These are phyloP conservation scores for Hemibagrus guttatus DNA, from an alignment of 2,797 vertebrate species.

Conservation along the genomic window DNA sequence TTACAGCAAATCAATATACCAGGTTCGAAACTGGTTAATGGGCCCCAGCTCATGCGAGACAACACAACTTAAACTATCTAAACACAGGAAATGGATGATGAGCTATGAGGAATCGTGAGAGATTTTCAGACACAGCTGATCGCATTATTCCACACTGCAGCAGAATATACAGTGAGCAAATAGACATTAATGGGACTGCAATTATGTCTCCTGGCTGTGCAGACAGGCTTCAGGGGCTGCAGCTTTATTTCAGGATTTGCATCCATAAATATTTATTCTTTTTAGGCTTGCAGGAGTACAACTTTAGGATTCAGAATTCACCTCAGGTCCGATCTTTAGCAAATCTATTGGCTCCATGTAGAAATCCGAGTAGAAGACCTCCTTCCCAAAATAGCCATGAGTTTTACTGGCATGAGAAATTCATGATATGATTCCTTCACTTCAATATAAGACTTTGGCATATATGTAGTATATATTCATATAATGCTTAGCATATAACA, in stretches of 20 bases:
- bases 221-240: constrained; percentile 22
- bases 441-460: not conserved
- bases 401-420: not conserved
- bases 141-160: constrained; percentile 14
- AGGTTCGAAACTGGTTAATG: not conserved
- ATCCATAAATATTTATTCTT: constrained; percentile 36
- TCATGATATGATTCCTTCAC: not conserved
- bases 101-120: not conserved
- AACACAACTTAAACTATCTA: not conserved
- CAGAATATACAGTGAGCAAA: constrained; percentile 18
- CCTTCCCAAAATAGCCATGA: not conserved
- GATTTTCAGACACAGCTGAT: not conserved
- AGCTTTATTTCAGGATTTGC: not conserved
- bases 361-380: not conserved
- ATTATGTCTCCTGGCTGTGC: constrained; percentile 9
- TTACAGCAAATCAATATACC: not conserved
- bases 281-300: not conserved
- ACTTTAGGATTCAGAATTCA: constrained; percentile 21
- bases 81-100: not conserved
- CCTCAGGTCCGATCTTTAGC: not conserved
- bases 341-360: not conserved
- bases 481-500: not conserved
- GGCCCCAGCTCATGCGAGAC: not conserved
- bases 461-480: not conserved
- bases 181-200: constrained; percentile 22